Evolutionary conservation across 2,797 vertebrate genomes (phyloP), one percentile per base, ranked within the genome.

Genomic region (Paedocypris micromegethes): DNA sequence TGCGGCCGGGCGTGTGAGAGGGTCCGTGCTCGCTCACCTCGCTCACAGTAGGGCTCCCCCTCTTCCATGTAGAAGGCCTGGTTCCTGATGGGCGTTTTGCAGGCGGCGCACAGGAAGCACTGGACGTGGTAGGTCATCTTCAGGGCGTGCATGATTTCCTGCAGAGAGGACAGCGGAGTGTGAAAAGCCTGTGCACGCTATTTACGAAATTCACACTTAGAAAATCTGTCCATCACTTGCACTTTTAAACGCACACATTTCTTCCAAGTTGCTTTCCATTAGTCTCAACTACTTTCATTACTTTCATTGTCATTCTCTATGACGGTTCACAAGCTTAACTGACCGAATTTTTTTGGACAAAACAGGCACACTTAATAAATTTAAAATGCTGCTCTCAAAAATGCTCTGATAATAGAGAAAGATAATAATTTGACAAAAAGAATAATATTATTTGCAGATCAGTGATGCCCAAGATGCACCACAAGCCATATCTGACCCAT

Each of bases 71-170:
- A 98, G 81, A 98, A 98, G 77, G 96, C 96, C 52, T 94, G 89
- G 86, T 98, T 97, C 82, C 96, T 92, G 81, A 98, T 97, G 52
- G 96, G 89, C 4, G 85, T 87, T 87, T 96, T 97, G 84, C 96
- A 98, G 80, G 94, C 95, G 0, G 93, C 89, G 1, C 96, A 98
- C 54, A 91, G 93, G 81, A 98, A 98, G 86, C 96, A 98, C 69
- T 96, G 88, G 64, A 98, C 93, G 0, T 98, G 97, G 91, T 94
- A 99, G 80, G 97, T 99, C 94, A 96, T 96, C 90, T 99, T 99
- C 83, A 99, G 88, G 0, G 97, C 97, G 0, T 99, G 97, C 97
- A 99, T 99, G 87, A 99, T 96, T 84, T 98, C 97, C 97, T 99
- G 83, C 40, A 23, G 53, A 23, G 53, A 56, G 39, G 45, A 45